Base-by-base conservation (phyloP, 2,888 invertebrate genomes). In the Cephus sareptanus region DNA sequence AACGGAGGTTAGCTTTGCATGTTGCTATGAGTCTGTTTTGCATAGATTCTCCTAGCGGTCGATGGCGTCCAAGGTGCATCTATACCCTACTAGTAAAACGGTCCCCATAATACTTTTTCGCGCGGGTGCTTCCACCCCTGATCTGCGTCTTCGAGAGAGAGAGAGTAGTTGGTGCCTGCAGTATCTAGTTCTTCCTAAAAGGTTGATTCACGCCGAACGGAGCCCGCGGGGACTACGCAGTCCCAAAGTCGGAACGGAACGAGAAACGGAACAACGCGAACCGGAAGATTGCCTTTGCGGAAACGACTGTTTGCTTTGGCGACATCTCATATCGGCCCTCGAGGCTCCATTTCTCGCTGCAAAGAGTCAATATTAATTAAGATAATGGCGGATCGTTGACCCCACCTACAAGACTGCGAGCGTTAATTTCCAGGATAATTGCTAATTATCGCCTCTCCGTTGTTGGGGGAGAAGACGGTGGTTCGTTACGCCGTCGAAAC, bases 1-100 rank as follows among this genome's bases (percentile, higher is more conserved):
- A 89, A 88, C 84, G 87, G 85, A 88, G 88, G 87, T 87, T 88
- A 86, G 87, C 85, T 85, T 86, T 84, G 86, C 87, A 86, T 85
- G 85, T 84, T 80, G 84, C 83, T 78, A 83, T 77, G 82, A 84
- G 81, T 83, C 82, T 85, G 86, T 87, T 89, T 89, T 87, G 87
- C 89, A 90, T 88, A 88, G 82, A 82, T 9, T 31, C 3, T 31
- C 70, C 70, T 31, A 3, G 11, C n/a, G 30, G 37, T 13, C 35
- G 37, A 37, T 13, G 13, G 37, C 13, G 37, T 37, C 37, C 37
- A 37, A 13, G 37, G 13, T 37, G 13, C 12, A 37, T 37, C 12
- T 3, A 37, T 13, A 12, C 13, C 37, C 13, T 37, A 13, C 3
- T 3, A 37, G 13, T 1, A 37, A 13, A 37, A 11, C 11, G 34